A percentile compares a stretch with the other conserved stretches of the same genome.
These are phyloP conservation scores for Euwallacea fornicatus DNA, from an alignment of 1,140 invertebrate species.

Conservation along the genomic window DNA sequence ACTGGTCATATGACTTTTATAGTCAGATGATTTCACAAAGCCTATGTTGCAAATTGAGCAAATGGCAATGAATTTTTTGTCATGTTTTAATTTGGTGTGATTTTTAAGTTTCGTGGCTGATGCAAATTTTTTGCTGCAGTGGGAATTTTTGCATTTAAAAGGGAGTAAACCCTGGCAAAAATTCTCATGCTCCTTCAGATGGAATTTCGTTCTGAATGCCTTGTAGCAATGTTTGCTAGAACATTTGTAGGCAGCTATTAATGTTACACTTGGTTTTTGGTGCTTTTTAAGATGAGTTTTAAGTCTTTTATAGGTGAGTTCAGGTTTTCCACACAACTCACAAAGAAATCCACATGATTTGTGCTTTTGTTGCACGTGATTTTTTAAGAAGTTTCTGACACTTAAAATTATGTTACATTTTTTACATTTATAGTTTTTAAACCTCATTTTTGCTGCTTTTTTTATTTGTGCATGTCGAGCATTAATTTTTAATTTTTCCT, in stretches of 20 bases:
- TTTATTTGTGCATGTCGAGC: conserved; percentile 8
- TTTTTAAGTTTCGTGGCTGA: conserved; percentile 48
- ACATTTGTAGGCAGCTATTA: conserved; percentile 34
- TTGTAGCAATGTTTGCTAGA: conserved; percentile 34
- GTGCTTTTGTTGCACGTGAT: conserved; percentile 30
- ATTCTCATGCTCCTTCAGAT: conserved; percentile 49
- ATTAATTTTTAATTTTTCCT: conserved; percentile 38
- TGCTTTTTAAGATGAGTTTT: conserved; percentile 31
- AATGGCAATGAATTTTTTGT: conserved; percentile 49
- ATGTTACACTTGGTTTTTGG: conserved; percentile 5
- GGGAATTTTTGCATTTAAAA: conserved; percentile 42
- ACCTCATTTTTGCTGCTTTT: conserved; percentile 18
- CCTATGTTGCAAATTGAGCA: conserved; percentile 52
- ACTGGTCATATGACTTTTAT: conserved; percentile 48
- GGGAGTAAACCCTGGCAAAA: conserved; percentile 47
- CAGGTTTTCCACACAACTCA: conserved; percentile 38
- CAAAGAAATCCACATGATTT: conserved; percentile 36
- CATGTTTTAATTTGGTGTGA: conserved; percentile 49
- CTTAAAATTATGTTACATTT: conserved; percentile 37
- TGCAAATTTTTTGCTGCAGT: conserved; percentile 49
- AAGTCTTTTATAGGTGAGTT: conserved; percentile 20
- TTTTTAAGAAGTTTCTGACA: conserved; percentile 14
- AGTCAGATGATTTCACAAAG: conserved; percentile 49
- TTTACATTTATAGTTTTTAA: conserved; percentile 39
- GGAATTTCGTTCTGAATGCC: conserved; percentile 37